Evolutionary conservation across 2,888 invertebrate species (phyloP).

Genomic region (Thymelicus acteon): DNA sequence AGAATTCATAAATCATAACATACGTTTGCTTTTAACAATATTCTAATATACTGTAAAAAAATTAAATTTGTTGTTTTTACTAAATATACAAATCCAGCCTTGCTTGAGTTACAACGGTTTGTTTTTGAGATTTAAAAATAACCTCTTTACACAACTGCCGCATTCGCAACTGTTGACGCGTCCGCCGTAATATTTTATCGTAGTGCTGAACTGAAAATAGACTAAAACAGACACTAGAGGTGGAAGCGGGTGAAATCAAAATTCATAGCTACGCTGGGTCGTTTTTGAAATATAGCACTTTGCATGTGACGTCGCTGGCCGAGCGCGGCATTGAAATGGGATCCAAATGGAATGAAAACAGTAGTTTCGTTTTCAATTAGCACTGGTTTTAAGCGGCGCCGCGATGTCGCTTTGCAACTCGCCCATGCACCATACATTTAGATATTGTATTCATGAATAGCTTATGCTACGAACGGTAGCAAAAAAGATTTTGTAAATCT

Average conservation of each 20-base stretch:
- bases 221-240: constrained; percentile 36
- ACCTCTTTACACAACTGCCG: background rate
- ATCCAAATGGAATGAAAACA: constrained; percentile 81
- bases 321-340: constrained; percentile 61
- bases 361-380: constrained; percentile 83
- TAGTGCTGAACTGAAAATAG: constrained; percentile 35
- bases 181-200: constrained; percentile 31
- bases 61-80: too few relatives aligned
- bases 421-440: constrained; percentile 65
- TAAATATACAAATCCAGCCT: background rate
- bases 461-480: background rate
- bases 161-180: constrained; percentile 31
- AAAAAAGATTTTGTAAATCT: constrained; percentile 2
- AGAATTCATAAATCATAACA: too few relatives aligned
- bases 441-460: constrained; percentile 52
- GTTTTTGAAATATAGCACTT: constrained; percentile 47
- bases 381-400: constrained; percentile 76
- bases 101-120: too few relatives aligned
- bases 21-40: too few relatives aligned
- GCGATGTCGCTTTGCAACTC: constrained; percentile 63
- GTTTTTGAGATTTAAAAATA: background rate
- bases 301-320: constrained; percentile 63
- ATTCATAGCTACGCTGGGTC: constrained; percentile 37
- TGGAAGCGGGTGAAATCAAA: constrained; percentile 38
- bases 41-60: background rate